Percentiles rank a stretch among this genome's conserved stretches.
Conservation (phyloP, 1,140 invertebrate species). For the Atopsyche davidsoni region DNA sequence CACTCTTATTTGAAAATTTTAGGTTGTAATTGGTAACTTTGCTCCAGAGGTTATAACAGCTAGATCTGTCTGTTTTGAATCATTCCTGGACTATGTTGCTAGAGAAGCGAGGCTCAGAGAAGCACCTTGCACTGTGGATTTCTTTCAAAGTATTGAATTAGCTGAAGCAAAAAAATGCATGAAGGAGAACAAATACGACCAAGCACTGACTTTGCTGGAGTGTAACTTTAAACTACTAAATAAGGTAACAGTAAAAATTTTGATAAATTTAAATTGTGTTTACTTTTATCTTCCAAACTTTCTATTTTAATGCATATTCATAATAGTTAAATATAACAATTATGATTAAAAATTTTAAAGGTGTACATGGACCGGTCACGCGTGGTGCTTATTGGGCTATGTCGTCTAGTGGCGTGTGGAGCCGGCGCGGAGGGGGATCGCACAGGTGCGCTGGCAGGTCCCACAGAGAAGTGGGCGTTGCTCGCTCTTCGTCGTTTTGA, state of each 20-base stretch:
- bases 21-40: conserved; percentile 69
- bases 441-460: conserved; percentile 48
- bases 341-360: conserved; percentile 36
- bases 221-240: conserved; percentile 66
- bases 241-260: conserved; percentile 44
- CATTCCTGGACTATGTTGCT: conserved; percentile 56
- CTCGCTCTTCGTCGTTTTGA: conserved; percentile 61
- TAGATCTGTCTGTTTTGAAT: conserved; percentile 66
- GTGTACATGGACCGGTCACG: conserved; percentile 63
- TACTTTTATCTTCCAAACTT: neutral
- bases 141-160: conserved; percentile 64
- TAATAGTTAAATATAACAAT: too few relatives aligned
- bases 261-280: neutral
- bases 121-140: conserved; percentile 55
- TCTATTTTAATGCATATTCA: too few relatives aligned
- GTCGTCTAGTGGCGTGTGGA: conserved; percentile 60
- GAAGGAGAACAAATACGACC: conserved; percentile 54
- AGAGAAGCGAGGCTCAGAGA: conserved; percentile 53
- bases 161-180: conserved; percentile 55
- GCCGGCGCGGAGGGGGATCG: conserved; percentile 36
- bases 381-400: conserved; percentile 62
- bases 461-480: conserved; percentile 62
- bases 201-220: conserved; percentile 60
- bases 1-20: too few relatives aligned
- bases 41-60: conserved; percentile 61